Base-by-base conservation (phyloP, 1,140 invertebrate genomes). In the Mamestra configurata region DNA sequence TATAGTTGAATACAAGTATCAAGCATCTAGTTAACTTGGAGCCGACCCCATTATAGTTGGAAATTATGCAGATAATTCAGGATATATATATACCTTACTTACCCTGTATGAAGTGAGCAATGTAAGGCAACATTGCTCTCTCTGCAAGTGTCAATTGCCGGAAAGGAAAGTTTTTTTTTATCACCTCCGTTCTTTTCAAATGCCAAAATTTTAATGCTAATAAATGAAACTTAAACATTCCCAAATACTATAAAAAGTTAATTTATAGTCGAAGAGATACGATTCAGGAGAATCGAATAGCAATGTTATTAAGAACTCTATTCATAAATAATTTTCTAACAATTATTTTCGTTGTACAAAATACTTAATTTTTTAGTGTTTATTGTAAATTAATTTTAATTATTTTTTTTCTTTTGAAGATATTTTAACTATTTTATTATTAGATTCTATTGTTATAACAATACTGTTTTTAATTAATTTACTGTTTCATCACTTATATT, bases 321-420 rank as follows among this genome's bases (percentile, higher is more conserved):
- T 66, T 40, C n/a, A 40, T 20, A 66, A 40, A 37, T 40, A 40
- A 18, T 20, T 40, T 66, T 64, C 35, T 37, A 40, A 18, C 18
- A 40, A 35, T 31, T 66, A 37, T 66, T 20, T 20, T 37, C 35
- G 31, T 40, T 66, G 61, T 66, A 66, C 61, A 66, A 66, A 66
- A 22, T 66, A 66, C 61, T 66, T 20, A 0, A 37, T 66, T 66
- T 66, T 40, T 40, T 40, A 40, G 40, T 40, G 18, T 40, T 66
- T 66, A 66, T 40, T 66, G 61, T 66, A 66, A 66, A 66, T 43
- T 64, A 37, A 20, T 37, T 66, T 22, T 66, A 22, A 24, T 18
- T 31, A 15, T 13, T 13, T 27, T 66, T 40, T n/a, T 66, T 40
- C 6, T 64, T 40, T 66, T 66, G n/a, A 40, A 66, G 35, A 66